These are phyloP conservation scores for Pyrrhosoma nymphula DNA, from an alignment of 2,888 invertebrate species.

Conservation along the genomic window DNA sequence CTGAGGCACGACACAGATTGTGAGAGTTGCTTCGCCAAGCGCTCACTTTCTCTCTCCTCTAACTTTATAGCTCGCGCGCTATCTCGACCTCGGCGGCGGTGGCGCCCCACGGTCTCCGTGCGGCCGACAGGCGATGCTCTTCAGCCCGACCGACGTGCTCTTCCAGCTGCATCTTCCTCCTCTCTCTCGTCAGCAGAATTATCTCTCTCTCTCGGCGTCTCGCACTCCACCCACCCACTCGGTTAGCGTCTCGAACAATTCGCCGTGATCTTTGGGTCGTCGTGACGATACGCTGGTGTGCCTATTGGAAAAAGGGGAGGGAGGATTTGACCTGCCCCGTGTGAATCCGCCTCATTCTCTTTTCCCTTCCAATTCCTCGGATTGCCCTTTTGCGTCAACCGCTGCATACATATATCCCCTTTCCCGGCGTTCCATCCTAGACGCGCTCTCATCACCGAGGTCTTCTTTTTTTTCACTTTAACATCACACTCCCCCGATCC, in stretches of 20 bases:
- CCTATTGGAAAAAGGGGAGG: background rate
- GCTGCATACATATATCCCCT: background rate
- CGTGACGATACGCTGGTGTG: background rate
- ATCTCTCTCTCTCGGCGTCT: background rate
- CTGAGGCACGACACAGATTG: slow-evolving; percentile 59
- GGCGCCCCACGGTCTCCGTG: slow-evolving; percentile 13
- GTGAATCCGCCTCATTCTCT: background rate
- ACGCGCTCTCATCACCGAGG: background rate
- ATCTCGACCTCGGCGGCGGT: slow-evolving; percentile 35
- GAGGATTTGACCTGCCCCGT: background rate
- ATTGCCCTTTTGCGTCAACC: background rate
- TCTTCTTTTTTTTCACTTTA: background rate
- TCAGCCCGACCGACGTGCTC: background rate
- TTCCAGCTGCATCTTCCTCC: slow-evolving; percentile 11
- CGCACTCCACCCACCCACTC: background rate
- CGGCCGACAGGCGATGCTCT: slow-evolving; percentile 11
- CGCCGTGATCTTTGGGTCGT: slow-evolving; percentile 23
- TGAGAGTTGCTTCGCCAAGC: slow-evolving; percentile 17
- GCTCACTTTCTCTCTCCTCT: slow-evolving; percentile 45
- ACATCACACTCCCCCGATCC: background rate
- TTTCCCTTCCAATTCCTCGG: background rate
- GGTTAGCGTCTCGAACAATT: background rate
- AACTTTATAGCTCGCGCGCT: slow-evolving; percentile 57
- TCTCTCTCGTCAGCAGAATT: background rate
- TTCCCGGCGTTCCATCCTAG: background rate